Base-by-base conservation (phyloP, 1,140 invertebrate species). In the Drosophila carrolli region DNA sequence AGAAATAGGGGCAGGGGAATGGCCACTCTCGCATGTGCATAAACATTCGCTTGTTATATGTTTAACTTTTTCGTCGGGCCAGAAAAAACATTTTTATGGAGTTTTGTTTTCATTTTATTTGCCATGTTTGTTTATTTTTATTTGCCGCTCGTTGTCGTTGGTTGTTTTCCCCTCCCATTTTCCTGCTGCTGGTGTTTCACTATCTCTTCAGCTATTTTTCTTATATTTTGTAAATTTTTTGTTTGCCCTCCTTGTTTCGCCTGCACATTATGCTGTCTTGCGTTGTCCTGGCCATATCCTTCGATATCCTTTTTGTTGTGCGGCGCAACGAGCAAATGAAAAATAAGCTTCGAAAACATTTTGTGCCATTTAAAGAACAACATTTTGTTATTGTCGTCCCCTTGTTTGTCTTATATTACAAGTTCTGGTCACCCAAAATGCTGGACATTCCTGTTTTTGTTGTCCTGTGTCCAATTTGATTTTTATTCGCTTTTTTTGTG, bases 111-210 rank as follows among this genome's bases (percentile, higher is more conserved):
- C 83, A 88, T 88, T 88, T 88, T 88, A 88, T 88, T 75, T 89
- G 83, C 76, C 84, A 89, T 88, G 83, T 88, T 88, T 88, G 85
- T 88, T 88, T 88, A 88, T 88, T 88, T 88, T 88, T 88, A 88
- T 85, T 85, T 85, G 80, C 57, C 55, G 54, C 75, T 81, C 78
- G 78, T 81, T 71, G 77, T 72, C 70, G 62, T 50, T 77, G 51
- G 48, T 53, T 54, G 43, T 35, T 68, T 43, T 5, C 16, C 44
- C 9, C 44, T 44, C 27, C 56, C 58, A 46, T 66, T 53, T 56
- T 67, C 66, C 53, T 38, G 35, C 41, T 66, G 44, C 65, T 58
- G 53, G 83, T 72, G 77, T 86, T 88, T 86, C 83, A 83, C 79
- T 77, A 88, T 88, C 83, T 88, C 80, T 79, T 80, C 62, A 89